Conservation (phyloP, 2,113 vertebrate genomes). For the Gorsachius goisagi region DNA sequence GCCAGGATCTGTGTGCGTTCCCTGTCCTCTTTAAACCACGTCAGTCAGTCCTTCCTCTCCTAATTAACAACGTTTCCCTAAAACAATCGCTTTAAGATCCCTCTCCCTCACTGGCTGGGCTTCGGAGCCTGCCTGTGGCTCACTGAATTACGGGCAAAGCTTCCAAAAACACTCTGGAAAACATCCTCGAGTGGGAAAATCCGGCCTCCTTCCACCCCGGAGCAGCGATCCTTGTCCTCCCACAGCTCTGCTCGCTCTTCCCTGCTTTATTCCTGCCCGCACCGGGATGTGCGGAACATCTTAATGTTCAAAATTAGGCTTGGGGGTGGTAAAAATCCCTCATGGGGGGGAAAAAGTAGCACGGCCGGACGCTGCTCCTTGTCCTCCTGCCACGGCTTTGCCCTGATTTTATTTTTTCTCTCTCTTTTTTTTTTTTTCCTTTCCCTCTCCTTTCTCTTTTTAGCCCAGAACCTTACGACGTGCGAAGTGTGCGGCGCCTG, state of each 20-base stretch:
- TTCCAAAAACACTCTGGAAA: neutral
- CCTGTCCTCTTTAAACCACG: too few species aligned
- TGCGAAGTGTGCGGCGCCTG: constrained; percentile 88
- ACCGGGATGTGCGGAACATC: fast-evolving
- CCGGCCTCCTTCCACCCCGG: fast-evolving
- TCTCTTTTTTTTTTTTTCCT: fast-evolving
- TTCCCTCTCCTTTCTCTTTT: too few species aligned
- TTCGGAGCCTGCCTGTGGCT: neutral
- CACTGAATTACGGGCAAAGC: fast-evolving
- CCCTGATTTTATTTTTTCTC: neutral
- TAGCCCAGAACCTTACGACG: constrained; percentile 81
- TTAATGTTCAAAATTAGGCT: fast-evolving
- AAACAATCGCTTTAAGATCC: neutral
- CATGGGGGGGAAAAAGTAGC: fast-evolving
- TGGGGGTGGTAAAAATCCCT: neutral
- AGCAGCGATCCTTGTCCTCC: neutral
- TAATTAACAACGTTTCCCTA: fast-evolving
- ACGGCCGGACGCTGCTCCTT: fast-evolving
- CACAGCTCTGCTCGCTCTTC: neutral
- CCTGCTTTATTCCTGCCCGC: fast-evolving
- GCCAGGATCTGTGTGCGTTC: fast-evolving
- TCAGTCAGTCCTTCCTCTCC: neutral
- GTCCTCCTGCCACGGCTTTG: fast-evolving
- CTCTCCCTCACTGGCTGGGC: fast-evolving
- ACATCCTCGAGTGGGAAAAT: fast-evolving